A percentile compares a stretch with the other conserved stretches of the same genome.
phyloP scores from a whole-genome alignment of 2,113 vertebrate genomes.

The Equus przewalskii region DNA sequence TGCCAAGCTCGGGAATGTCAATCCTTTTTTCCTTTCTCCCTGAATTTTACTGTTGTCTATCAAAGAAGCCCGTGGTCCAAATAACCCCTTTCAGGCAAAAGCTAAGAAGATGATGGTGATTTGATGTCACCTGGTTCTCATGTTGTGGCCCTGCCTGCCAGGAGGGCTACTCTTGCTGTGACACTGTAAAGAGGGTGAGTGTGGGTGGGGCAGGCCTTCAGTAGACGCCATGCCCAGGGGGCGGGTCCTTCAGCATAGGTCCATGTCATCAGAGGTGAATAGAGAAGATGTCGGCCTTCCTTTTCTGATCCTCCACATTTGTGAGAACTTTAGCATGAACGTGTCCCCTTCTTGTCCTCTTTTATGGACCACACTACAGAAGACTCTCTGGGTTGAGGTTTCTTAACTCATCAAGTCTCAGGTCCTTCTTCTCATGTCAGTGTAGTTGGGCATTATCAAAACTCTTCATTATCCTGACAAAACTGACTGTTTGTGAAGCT shows the following conservation, averaged over 20 bases:
- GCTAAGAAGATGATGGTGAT: not conserved
- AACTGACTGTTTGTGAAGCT: not conserved
- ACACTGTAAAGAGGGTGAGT: not conserved
- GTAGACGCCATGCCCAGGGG: not conserved
- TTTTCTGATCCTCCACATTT: not conserved
- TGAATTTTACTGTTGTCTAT: not conserved
- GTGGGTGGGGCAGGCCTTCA: accelerated
- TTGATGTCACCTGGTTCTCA: not conserved
- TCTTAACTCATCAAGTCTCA: not conserved
- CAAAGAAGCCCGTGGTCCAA: not conserved
- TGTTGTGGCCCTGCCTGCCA: not conserved
- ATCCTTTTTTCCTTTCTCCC: not conserved
- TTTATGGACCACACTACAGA: not conserved
- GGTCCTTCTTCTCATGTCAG: not conserved
- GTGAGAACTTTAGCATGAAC: not conserved
- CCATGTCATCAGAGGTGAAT: not conserved
- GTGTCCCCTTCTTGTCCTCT: accelerated
- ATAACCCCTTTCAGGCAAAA: not conserved
- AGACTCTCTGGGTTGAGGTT: not conserved
- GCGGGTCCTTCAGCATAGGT: not conserved
- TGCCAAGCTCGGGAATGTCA: not conserved
- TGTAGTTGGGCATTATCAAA: not conserved
- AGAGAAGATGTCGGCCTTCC: not conserved
- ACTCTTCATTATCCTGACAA: not conserved
- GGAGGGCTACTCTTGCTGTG: not conserved